Evolutionary conservation across 2,888 invertebrate genomes (phyloP).

Genomic region (Leuctra nigra): DNA sequence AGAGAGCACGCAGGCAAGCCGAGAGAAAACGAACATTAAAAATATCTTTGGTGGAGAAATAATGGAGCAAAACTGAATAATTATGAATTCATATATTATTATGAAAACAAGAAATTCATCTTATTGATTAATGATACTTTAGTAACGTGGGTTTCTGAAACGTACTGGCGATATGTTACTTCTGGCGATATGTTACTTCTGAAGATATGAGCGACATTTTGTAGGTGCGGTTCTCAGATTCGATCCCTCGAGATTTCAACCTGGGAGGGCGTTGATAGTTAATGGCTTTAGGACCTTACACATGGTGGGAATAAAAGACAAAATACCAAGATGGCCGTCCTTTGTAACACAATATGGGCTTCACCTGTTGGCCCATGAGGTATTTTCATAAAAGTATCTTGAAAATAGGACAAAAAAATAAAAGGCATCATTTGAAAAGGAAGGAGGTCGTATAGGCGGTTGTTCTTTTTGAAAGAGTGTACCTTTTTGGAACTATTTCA

Average conservation of each 20-base stretch:
- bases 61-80: too few species aligned
- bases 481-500: not conserved
- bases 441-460: not conserved
- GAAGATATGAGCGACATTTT: too few species aligned
- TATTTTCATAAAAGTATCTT: not conserved
- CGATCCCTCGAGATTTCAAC: too few species aligned
- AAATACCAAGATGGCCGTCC: not conserved
- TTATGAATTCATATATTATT: too few species aligned
- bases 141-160: too few species aligned
- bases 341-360: not conserved
- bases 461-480: not conserved
- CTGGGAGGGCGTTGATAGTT: not conserved
- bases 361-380: not conserved
- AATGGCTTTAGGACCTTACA: too few species aligned
- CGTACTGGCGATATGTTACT: too few species aligned
- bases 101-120: too few species aligned
- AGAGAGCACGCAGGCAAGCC: conserved; percentile 36
- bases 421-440: not conserved
- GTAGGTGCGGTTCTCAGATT: too few species aligned
- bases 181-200: too few species aligned
- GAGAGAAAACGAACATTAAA: conserved; percentile 27
- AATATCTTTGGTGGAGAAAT: too few species aligned
- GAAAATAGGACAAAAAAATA: not conserved
- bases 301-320: not conserved
- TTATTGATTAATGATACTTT: too few species aligned